Conservation (phyloP, 1,140 invertebrate species). For the Agrilus planipennis region DNA sequence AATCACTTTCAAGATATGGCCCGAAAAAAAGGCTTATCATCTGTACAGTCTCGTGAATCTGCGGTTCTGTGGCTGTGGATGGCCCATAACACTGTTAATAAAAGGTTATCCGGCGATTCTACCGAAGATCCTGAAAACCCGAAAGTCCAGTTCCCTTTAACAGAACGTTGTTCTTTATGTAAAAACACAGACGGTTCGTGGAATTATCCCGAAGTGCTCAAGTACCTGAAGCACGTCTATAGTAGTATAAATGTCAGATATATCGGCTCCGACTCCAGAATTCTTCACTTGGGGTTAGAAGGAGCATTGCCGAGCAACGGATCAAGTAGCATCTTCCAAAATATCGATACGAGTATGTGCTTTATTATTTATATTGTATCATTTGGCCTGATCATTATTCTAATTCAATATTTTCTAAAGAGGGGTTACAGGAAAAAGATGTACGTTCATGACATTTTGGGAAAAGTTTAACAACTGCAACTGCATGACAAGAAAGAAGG, state of each 20-base stretch:
- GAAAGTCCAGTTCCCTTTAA: conserved; percentile 83
- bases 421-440: conserved; percentile 56
- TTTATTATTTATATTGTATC: conserved; percentile 59
- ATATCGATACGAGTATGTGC: conserved; percentile 61
- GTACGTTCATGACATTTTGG: conserved; percentile 49
- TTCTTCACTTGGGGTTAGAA: conserved; percentile 20
- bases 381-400: conserved; percentile 53
- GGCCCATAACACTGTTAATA: conserved; percentile 89
- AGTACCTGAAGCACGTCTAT: conserved; percentile 68
- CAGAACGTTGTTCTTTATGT: conserved; percentile 57
- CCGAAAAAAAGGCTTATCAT: conserved; percentile 47
- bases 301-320: conserved; percentile 1
- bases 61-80: conserved; percentile 89
- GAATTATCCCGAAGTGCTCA: conserved; percentile 56
- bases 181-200: conserved; percentile 46
- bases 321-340: conserved; percentile 31
- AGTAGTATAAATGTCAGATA: conserved; percentile 31
- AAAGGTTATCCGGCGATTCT: conserved; percentile 66
- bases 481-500: too few relatives aligned
- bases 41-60: conserved; percentile 57
- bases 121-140: conserved; percentile 85
- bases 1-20: conserved; percentile 81
- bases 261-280: conserved; percentile 26
- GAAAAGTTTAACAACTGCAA: conserved; percentile 43
- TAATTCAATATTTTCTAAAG: conserved; percentile 65